Evolutionary conservation across 2,888 invertebrate species (phyloP).

Genomic region (Plebejus argus): DNA sequence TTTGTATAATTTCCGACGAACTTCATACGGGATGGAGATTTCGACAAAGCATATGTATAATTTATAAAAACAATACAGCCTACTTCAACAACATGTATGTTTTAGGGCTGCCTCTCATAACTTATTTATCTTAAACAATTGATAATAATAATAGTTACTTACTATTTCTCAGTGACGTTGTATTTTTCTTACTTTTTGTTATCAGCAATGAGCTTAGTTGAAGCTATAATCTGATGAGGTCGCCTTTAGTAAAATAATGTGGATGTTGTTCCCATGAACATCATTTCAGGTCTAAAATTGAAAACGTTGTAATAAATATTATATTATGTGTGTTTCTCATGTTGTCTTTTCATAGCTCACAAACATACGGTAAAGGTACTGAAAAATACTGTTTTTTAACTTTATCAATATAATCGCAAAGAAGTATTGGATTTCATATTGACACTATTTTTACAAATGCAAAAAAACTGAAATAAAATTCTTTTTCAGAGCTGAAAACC

Average conservation of each 20-base stretch:
- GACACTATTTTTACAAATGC: background rate
- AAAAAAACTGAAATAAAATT: background rate
- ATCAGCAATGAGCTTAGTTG: too few species aligned
- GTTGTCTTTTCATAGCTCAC: too few species aligned
- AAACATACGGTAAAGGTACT: background rate
- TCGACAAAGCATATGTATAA: slow-evolving; percentile 27
- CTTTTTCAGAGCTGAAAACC: background rate
- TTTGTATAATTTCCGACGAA: slow-evolving; percentile 33
- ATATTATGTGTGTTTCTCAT: too few species aligned
- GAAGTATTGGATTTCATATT: background rate
- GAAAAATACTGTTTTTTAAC: background rate
- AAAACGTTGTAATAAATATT: too few species aligned
- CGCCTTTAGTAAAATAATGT: too few species aligned
- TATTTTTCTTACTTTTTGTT: too few species aligned
- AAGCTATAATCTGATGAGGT: too few species aligned
- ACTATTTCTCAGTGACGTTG: too few species aligned
- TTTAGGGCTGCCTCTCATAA: background rate
- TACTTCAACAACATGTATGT: slow-evolving; percentile 18
- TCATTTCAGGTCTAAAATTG: too few species aligned
- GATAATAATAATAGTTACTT: background rate
- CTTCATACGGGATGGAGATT: slow-evolving; percentile 29
- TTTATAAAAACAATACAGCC: slow-evolving; percentile 33
- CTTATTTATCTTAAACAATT: background rate
- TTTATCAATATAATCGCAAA: background rate
- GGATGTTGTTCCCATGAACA: too few species aligned